Conservation (phyloP, 1,140 invertebrate genomes). For the Drosophila athabasca region DNA sequence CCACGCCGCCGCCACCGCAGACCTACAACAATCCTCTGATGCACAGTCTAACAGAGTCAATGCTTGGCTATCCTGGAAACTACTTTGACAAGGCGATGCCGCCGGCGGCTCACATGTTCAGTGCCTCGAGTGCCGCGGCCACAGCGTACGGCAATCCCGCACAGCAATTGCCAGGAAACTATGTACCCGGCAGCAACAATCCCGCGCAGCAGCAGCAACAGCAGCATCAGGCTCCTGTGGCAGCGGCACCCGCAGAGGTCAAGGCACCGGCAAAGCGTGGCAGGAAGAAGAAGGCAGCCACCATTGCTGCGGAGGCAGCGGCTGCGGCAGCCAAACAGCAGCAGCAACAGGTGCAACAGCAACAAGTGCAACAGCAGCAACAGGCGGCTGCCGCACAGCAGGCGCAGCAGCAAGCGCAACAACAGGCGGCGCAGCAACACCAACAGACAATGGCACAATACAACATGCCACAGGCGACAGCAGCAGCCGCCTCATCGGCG, state of each 20-base stretch:
- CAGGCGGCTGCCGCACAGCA: slow-evolving; percentile 50
- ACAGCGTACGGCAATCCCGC: slow-evolving; percentile 69
- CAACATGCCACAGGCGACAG: slow-evolving; percentile 54
- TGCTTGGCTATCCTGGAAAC: slow-evolving; percentile 64
- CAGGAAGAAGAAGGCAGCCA: slow-evolving; percentile 74
- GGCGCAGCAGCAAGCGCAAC: slow-evolving; percentile 40
- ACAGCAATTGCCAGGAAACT: slow-evolving; percentile 74
- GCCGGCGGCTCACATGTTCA: slow-evolving; percentile 81
- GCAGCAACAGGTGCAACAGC: slow-evolving; percentile 45
- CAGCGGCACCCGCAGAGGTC: slow-evolving; percentile 48
- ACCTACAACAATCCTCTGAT: slow-evolving; percentile 79
- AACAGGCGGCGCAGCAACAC: slow-evolving; percentile 51
- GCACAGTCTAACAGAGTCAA: slow-evolving; percentile 64
- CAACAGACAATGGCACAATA: slow-evolving; percentile 59
- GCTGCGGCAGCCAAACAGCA: slow-evolving; percentile 51
- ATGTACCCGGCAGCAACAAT: slow-evolving; percentile 59
- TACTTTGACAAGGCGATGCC: slow-evolving; percentile 82
- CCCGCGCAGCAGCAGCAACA: slow-evolving; percentile 44
- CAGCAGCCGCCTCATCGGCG: slow-evolving; percentile 36
- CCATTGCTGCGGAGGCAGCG: slow-evolving; percentile 70
- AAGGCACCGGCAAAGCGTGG: slow-evolving; percentile 78
- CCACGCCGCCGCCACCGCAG: slow-evolving; percentile 71
- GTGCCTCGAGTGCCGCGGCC: slow-evolving; percentile 51
- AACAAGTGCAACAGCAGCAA: slow-evolving; percentile 56
- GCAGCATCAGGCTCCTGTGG: slow-evolving; percentile 20